Evolutionary conservation across 2,113 vertebrate species (phyloP), one percentile per base, ranked within the genome.

Genomic region (Varanus salvator): DNA sequence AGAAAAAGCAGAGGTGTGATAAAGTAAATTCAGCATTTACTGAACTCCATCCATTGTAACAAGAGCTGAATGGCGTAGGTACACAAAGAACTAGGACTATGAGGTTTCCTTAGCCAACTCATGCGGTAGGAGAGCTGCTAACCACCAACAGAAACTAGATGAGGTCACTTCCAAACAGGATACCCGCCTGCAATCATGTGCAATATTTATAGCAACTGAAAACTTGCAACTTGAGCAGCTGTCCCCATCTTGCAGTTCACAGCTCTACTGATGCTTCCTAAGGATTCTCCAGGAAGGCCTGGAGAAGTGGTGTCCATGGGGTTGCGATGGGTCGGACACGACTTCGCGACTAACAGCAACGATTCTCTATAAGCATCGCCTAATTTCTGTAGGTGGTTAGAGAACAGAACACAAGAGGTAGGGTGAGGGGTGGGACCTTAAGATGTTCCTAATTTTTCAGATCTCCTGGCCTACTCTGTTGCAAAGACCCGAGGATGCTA

Each of bases 101-200:
- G 91, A 89, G 80, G 93, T 50, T 64, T 88, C 93, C 89, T 90
- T 71, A 60, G 19, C 38, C 71, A 95, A 85, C 84, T 77, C 15
- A 31, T 66, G 83, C 44, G 92, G 92, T 94, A 91, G 69, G 90
- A 93, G 87, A 91, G 48, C 90, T 90, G 88, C 95, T 97, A 97
- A 97, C 96, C 96, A 87, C 95, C 85, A 97, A 95, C 83, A 91
- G 95, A 93, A 94, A 80, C 71, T 78, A 60, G 88, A 97, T 96
- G 97, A 97, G 92, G 88, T 97, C 96, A 97, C 88, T 95, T 95
- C 97, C 96, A 97, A 96, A 97, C 97, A 98, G 97, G 97, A 98
- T 97, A 93, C 71, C 93, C 93, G 89, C 85, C 93, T 92, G 85
- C 92, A 96, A 94, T 92, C 92, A 92, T 90, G 95, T 8, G 3